A percentile compares a stretch with the other conserved stretches of the same genome.
Evolutionary conservation across 1,140 invertebrate species (phyloP).

Genomic region (Aporrectodea caliginosa): DNA sequence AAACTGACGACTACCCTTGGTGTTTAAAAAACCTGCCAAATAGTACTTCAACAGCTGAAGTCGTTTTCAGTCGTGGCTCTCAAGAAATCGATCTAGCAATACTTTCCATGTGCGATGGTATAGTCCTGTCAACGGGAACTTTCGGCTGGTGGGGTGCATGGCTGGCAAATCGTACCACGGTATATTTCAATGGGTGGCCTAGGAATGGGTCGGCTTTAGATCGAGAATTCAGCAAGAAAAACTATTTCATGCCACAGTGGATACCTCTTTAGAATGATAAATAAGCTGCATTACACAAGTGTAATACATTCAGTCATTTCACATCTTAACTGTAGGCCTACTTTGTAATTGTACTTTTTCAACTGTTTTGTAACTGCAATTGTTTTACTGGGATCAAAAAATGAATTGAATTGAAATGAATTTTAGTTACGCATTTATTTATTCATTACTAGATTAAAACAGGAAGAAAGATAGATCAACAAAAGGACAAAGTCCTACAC

Average conservation of each 20-base stretch:
- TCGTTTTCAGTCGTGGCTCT: constrained; percentile 8
- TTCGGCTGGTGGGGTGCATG: constrained; percentile 66
- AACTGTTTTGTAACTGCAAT: too few species aligned
- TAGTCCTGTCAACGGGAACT: constrained; percentile 67
- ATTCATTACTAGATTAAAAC: too few species aligned
- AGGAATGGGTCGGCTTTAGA: constrained; percentile 10
- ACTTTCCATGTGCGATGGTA: constrained; percentile 64
- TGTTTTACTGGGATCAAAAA: too few species aligned
- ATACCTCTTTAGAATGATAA: constrained; percentile 19
- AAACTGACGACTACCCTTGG: constrained; percentile 20
- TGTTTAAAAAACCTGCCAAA: constrained; percentile 5
- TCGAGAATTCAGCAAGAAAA: not conserved
- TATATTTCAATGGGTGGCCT: constrained; percentile 38
- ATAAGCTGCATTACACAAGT: not conserved
- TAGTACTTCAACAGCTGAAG: too few species aligned
- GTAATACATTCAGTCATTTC: too few species aligned
- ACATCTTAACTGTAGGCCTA: too few species aligned
- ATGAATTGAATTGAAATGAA: too few species aligned
- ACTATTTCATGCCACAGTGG: constrained; percentile 23
- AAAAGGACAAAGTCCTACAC: too few species aligned
- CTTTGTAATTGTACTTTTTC: too few species aligned
- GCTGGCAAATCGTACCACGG: constrained; percentile 42
- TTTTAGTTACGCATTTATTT: too few species aligned
- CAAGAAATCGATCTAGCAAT: constrained; percentile 59
- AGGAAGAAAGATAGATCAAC: too few species aligned